These are phyloP conservation scores for Hippocampus abdominalis DNA, from an alignment of 2,113 vertebrate species.

Conservation along the genomic window DNA sequence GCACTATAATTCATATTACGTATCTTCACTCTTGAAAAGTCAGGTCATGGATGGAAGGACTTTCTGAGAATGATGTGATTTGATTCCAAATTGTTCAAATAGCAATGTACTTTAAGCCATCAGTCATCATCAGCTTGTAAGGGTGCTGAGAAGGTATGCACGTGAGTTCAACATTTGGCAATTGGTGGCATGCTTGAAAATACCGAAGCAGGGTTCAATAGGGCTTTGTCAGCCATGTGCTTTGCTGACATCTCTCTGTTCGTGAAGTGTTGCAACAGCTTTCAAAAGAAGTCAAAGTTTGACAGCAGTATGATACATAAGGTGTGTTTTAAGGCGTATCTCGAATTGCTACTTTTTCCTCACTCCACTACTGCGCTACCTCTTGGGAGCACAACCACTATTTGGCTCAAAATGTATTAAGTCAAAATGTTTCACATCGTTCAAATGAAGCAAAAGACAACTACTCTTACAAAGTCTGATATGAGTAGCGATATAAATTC, in stretches of 20 bases:
- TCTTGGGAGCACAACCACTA: conserved; percentile 19
- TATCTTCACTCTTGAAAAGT: not conserved
- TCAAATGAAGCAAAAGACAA: conserved; percentile 80
- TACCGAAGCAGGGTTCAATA: not conserved
- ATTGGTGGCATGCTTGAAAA: not conserved
- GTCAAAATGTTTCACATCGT: conserved; percentile 81
- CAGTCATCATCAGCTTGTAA: not conserved
- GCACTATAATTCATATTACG: not conserved
- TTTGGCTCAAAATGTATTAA: conserved; percentile 67
- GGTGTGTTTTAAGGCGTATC: not conserved
- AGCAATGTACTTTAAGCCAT: not conserved
- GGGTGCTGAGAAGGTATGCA: not conserved
- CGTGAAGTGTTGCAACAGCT: not conserved
- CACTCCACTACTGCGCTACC: not conserved
- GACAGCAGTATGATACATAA: not conserved
- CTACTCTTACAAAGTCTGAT: conserved; percentile 75
- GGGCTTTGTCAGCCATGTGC: conserved; percentile 8
- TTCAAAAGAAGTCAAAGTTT: not conserved
- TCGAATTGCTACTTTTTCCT: not conserved
- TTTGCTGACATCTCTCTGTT: conserved; percentile 2
- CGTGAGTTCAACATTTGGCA: not conserved
- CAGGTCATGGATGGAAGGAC: no score
- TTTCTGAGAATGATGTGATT: not conserved
- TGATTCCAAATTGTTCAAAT: not conserved
- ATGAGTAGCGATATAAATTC: conserved; percentile 81